Conservation (phyloP, 2,888 invertebrate species). For the Drosophila recens region DNA sequence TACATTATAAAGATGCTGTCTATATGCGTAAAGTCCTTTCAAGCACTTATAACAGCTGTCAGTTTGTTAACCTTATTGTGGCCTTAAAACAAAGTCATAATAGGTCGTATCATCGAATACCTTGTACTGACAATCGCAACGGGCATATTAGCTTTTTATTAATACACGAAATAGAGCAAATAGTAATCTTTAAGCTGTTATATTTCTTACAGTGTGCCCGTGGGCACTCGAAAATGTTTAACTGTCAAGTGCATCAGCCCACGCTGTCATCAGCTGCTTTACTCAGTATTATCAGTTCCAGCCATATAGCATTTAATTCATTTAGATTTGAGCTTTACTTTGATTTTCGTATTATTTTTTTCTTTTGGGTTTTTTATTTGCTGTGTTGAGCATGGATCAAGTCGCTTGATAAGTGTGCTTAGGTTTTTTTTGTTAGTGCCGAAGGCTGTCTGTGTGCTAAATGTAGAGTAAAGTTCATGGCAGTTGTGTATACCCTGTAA, state of each 20-base stretch:
- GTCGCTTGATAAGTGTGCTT: constrained; percentile 49
- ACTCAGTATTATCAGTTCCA: constrained; percentile 51
- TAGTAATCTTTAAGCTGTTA: background rate
- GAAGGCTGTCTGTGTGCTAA: constrained; percentile 44
- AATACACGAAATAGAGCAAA: no score
- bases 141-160: background rate
- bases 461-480: constrained; percentile 61
- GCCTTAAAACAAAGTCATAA: constrained; percentile 14
- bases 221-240: constrained; percentile 49
- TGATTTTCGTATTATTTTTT: constrained; percentile 19
- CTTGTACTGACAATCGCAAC: background rate
- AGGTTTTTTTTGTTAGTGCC: constrained; percentile 15
- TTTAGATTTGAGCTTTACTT: constrained; percentile 31
- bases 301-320: constrained; percentile 39
- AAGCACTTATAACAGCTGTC: constrained; percentile 29
- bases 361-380: constrained; percentile 15
- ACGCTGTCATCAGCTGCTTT: constrained; percentile 55
- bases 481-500: constrained; percentile 6
- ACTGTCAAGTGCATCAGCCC: constrained; percentile 64
- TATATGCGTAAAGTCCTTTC: constrained; percentile 36
- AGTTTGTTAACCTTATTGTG: constrained; percentile 30
- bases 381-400: constrained; percentile 58
- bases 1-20: constrained; percentile 14
- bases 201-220: constrained; percentile 42
- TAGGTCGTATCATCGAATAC: background rate